Evolutionary conservation across 2,113 vertebrate species (phyloP).

Genomic region (Cottus gobio): DNA sequence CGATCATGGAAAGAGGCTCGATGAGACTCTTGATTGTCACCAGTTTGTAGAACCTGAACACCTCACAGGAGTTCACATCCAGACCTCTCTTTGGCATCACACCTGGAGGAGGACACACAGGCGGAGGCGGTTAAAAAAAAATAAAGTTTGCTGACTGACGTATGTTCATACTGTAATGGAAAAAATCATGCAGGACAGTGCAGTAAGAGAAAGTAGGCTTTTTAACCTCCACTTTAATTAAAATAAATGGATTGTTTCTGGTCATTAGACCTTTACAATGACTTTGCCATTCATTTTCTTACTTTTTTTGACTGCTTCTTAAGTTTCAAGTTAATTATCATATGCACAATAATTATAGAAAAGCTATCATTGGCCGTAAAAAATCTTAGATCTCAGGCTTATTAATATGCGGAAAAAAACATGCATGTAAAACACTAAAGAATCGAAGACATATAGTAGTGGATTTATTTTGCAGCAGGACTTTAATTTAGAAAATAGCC

Average conservation of each 20-base stretch:
- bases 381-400: neutral
- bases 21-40: slow-evolving; percentile 91
- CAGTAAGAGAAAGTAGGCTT: neutral
- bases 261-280: neutral
- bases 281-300: neutral
- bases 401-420: neutral
- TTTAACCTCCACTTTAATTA: neutral
- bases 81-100: slow-evolving; percentile 95
- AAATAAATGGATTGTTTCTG: neutral
- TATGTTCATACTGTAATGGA: neutral
- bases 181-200: too few relatives aligned
- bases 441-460: neutral
- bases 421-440: neutral
- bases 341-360: neutral
- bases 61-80: slow-evolving; percentile 91
- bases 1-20: slow-evolving; percentile 94
- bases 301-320: neutral
- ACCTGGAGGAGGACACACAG: slow-evolving; percentile 76
- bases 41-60: slow-evolving; percentile 96
- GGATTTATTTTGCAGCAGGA: neutral
- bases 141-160: neutral
- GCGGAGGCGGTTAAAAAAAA: too few relatives aligned
- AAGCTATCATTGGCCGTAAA: neutral
- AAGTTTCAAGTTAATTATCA: neutral
- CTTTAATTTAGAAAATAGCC: too few relatives aligned